These are phyloP conservation scores for Pterophyllum scalare DNA, from an alignment of 2,113 vertebrate species.

Conservation along the genomic window DNA sequence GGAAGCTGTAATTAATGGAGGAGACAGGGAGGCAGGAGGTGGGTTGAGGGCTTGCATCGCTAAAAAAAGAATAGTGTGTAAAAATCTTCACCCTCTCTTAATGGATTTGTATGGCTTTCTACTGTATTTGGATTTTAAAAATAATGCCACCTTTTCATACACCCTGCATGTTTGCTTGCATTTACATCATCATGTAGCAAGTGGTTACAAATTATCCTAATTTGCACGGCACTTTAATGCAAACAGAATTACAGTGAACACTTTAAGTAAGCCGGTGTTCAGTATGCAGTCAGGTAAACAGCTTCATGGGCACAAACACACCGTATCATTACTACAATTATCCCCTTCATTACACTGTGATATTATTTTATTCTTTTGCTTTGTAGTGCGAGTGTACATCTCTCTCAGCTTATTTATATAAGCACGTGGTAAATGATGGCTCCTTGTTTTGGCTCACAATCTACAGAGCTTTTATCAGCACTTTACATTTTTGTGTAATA, in stretches of 20 bases:
- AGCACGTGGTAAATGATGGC: slow-evolving; percentile 34
- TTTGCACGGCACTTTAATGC: slow-evolving; percentile 43
- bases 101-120: not conserved
- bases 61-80: slow-evolving; percentile 50
- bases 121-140: slow-evolving; percentile 8
- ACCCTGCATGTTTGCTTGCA: not conserved
- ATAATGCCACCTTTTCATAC: slow-evolving; percentile 11
- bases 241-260: slow-evolving; percentile 13
- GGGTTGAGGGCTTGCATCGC: not conserved
- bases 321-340: slow-evolving; percentile 62
- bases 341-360: slow-evolving; percentile 51
- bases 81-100: slow-evolving; percentile 10
- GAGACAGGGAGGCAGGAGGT: slow-evolving; percentile 8
- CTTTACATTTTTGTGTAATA: slow-evolving; percentile 3
- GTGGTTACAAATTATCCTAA: slow-evolving; percentile 53
- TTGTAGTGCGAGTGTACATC: slow-evolving; percentile 20
- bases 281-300: slow-evolving; percentile 55
- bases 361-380: slow-evolving; percentile 45
- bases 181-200: slow-evolving; percentile 46
- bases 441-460: not conserved
- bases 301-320: slow-evolving; percentile 47
- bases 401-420: slow-evolving; percentile 29
- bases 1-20: slow-evolving; percentile 65
- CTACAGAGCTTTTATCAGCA: slow-evolving; percentile 12
- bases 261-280: slow-evolving; percentile 37